phyloP scores from a whole-genome alignment of 53 echinoderm and acorn worm species.

The Astropecten irregularis region DNA sequence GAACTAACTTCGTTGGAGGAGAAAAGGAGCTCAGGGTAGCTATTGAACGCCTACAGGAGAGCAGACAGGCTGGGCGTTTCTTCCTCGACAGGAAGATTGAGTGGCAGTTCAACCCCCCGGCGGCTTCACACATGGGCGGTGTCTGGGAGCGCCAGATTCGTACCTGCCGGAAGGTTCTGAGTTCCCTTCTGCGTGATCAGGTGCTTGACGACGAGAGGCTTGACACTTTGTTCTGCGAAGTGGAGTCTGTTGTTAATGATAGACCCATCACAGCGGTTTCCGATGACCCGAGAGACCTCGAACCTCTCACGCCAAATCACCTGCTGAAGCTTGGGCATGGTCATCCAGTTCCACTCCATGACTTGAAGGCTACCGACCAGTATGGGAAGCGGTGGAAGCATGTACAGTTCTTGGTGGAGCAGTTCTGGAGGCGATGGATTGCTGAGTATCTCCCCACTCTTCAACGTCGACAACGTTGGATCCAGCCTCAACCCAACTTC shows the following conservation, averaged over 20 bases:
- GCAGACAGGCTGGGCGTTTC: not conserved
- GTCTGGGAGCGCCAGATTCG: constrained; percentile 67
- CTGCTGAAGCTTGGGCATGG: constrained; percentile 51
- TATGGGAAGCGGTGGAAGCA: constrained; percentile 59
- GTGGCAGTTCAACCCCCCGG: constrained; percentile 57
- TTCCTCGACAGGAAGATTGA: constrained; percentile 11
- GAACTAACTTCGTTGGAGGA: constrained; percentile 81
- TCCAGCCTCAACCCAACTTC: constrained; percentile 43
- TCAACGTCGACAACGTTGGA: constrained; percentile 56
- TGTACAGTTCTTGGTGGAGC: constrained; percentile 46
- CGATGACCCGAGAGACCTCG: constrained; percentile 37
- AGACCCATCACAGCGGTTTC: constrained; percentile 61
- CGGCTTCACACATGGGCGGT: constrained; percentile 48
- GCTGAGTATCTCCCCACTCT: constrained; percentile 54
- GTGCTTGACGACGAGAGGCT: constrained; percentile 51
- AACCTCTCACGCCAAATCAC: constrained; percentile 64
- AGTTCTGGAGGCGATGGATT: constrained; percentile 58
- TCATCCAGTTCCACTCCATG: constrained; percentile 13
- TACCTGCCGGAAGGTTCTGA: constrained; percentile 60
- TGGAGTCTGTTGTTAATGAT: constrained; percentile 53
- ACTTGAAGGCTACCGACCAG: constrained; percentile 21
- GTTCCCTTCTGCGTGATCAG: constrained; percentile 52
- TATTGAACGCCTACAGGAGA: not conserved
- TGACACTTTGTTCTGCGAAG: constrained; percentile 36
- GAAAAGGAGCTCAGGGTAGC: constrained; percentile 59